phyloP scores from a whole-genome alignment of 2,113 vertebrate species.

The Heterocephalus glaber region DNA sequence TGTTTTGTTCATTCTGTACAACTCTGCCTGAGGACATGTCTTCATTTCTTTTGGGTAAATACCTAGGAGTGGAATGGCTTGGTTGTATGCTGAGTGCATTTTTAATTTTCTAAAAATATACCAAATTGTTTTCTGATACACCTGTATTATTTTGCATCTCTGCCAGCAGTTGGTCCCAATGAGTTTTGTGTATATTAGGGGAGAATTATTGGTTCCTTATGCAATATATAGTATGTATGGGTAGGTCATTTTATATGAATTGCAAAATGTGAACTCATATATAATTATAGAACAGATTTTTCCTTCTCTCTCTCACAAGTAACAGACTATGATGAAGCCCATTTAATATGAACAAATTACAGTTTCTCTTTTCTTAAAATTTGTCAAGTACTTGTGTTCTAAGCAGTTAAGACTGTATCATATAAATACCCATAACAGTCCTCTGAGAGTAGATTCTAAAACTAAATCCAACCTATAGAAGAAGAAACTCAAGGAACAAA shows the following conservation, averaged over 20 bases:
- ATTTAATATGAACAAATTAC: neutral
- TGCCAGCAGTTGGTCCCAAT: neutral
- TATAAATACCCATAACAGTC: neutral
- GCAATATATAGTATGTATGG: neutral
- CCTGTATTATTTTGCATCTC: neutral
- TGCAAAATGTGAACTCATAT: neutral
- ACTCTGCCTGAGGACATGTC: neutral
- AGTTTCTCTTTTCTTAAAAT: neutral
- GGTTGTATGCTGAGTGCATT: neutral
- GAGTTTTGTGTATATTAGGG: neutral
- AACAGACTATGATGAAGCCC: neutral
- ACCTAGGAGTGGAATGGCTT: neutral
- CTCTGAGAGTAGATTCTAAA: neutral
- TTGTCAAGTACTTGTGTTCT: neutral
- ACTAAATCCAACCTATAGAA: neutral
- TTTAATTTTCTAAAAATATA: neutral
- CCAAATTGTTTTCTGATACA: neutral
- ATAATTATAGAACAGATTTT: neutral
- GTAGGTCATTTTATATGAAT: neutral
- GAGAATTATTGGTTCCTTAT: neutral
- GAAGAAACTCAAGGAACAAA: neutral
- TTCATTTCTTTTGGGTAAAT: neutral
- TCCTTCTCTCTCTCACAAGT: neutral
- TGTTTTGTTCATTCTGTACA: neutral
- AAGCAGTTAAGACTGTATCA: neutral